phyloP scores from a whole-genome alignment of 2,888 invertebrate species.

The Anthrax anthrax region DNA sequence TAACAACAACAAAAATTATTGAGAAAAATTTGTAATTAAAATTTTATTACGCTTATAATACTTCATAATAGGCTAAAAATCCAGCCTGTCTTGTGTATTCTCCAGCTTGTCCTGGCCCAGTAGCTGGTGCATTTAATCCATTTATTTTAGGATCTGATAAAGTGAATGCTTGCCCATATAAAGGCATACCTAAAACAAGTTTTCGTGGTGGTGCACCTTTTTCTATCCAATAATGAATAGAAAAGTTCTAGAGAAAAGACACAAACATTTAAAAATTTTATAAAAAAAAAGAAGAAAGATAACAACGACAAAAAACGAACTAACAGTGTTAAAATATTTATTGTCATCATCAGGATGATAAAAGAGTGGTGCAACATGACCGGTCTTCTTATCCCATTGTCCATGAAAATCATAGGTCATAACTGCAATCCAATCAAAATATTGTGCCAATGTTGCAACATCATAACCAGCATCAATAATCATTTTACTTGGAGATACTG shows the following conservation, averaged over 20 bases:
- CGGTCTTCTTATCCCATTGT: slow-evolving; percentile 84
- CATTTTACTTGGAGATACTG: slow-evolving; percentile 76
- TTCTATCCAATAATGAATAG: slow-evolving; percentile 78
- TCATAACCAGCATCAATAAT: slow-evolving; percentile 79
- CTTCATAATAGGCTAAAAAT: slow-evolving; percentile 79
- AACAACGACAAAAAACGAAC: no score
- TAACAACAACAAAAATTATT: slow-evolving; percentile 22
- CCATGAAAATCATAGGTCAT: slow-evolving; percentile 90
- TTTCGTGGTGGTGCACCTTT: slow-evolving; percentile 70
- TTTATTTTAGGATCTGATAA: slow-evolving; percentile 43
- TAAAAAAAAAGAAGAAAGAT: neutral
- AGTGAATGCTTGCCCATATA: slow-evolving; percentile 78
- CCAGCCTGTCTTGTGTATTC: slow-evolving; percentile 74
- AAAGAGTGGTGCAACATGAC: slow-evolving; percentile 75
- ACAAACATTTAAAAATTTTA: neutral
- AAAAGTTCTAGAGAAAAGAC: slow-evolving; percentile 51
- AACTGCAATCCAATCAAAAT: slow-evolving; percentile 80
- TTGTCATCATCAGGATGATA: slow-evolving; percentile 70
- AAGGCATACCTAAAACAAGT: slow-evolving; percentile 76
- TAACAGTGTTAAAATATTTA: slow-evolving; percentile 68
- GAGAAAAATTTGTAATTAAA: neutral
- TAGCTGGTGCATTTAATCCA: slow-evolving; percentile 61
- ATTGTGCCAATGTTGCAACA: slow-evolving; percentile 55
- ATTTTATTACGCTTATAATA: slow-evolving; percentile 21
- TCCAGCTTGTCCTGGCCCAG: slow-evolving; percentile 68